These are phyloP conservation scores for Phyllotis vaccarum DNA, from an alignment of 2,797 vertebrate genomes.

Conservation along the genomic window DNA sequence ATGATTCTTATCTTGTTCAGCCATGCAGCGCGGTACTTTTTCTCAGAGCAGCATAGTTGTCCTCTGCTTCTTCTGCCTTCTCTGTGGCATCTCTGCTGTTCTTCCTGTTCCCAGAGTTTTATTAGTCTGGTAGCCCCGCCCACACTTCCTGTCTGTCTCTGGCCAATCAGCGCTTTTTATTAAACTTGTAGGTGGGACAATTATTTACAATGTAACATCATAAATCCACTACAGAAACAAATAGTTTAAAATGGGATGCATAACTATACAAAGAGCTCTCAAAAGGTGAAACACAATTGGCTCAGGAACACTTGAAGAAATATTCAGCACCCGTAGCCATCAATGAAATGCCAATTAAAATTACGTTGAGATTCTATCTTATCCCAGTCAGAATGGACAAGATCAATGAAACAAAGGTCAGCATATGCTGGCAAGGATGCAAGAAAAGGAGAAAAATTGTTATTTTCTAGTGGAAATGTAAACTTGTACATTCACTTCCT, in stretches of 20 bases:
- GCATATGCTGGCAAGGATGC: not conserved
- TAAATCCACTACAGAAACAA: no score
- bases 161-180: no score
- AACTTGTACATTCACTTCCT: not conserved
- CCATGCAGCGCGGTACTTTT: no score
- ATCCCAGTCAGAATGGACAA: not conserved
- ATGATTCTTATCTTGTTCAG: no score
- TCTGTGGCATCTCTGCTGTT: no score
- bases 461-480: not conserved
- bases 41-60: no score
- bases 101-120: no score
- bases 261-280: not conserved
- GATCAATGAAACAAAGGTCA: not conserved
- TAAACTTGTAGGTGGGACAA: no score
- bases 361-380: not conserved
- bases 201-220: no score
- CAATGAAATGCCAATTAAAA: not conserved
- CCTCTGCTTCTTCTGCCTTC: no score
- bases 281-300: not conserved
- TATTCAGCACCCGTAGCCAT: not conserved
- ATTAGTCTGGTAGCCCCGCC: no score
- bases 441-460: not conserved
- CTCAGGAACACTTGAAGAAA: not conserved
- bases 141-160: no score
- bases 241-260: not conserved